phyloP scores from a whole-genome alignment of 2,797 vertebrate species.

The Cossypha heuglini region DNA sequence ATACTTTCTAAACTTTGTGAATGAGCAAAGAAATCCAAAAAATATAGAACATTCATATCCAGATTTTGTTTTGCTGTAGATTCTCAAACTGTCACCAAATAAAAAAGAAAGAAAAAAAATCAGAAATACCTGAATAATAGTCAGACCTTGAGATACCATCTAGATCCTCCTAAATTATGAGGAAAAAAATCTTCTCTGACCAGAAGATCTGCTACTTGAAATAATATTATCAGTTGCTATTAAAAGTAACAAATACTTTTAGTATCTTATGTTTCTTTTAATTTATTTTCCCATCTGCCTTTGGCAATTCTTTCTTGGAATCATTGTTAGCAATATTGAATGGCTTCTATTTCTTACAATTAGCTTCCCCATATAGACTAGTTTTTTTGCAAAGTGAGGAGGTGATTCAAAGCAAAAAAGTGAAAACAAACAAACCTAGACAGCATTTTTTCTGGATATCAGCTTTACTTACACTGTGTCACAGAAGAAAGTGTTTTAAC shows the following conservation, averaged over 20 bases:
- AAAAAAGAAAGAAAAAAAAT: background rate
- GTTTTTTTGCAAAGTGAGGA: background rate
- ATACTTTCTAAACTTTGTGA: background rate
- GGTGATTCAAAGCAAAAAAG: background rate
- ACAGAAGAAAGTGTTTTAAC: rapidly evolving
- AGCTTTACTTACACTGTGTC: background rate
- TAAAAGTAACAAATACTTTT: background rate
- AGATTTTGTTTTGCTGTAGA: background rate
- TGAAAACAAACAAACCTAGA: background rate
- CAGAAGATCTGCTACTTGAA: background rate
- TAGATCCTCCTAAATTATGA: background rate
- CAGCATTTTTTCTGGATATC: background rate
- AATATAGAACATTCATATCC: rapidly evolving
- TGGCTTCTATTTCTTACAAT: conserved; percentile 19
- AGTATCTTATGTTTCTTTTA: background rate
- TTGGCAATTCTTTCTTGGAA: background rate
- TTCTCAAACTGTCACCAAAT: background rate
- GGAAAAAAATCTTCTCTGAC: background rate
- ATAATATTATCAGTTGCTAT: background rate
- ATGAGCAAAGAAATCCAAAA: background rate
- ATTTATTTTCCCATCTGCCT: background rate
- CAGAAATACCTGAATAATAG: background rate
- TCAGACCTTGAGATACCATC: background rate
- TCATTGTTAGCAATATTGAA: conserved; percentile 19
- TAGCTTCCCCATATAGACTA: background rate